phyloP scores from a whole-genome alignment of 2,797 vertebrate species.

The Aselliscus stoliczkanus region DNA sequence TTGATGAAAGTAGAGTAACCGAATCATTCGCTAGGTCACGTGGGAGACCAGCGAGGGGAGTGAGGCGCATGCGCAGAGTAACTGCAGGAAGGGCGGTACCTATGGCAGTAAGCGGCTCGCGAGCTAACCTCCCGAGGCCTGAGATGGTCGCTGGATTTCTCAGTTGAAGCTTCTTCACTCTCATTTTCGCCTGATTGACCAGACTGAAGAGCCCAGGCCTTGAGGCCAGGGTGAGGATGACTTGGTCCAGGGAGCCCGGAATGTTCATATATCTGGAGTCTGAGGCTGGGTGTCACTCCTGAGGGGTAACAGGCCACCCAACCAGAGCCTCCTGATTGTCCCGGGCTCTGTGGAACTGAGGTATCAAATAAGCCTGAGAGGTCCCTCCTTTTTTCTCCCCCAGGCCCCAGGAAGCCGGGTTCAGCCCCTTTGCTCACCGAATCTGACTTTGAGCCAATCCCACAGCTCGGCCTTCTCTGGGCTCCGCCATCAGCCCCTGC shows the following conservation, averaged over 20 bases:
- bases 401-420: background rate
- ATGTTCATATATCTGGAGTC: background rate
- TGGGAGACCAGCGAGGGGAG: accelerated
- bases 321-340: background rate
- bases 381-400: background rate
- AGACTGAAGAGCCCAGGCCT: background rate
- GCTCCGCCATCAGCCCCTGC: background rate
- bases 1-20: accelerated
- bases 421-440: background rate
- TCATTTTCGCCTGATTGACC: background rate
- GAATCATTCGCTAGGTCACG: accelerated
- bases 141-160: background rate
- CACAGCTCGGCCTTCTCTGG: accelerated
- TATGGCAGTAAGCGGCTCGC: accelerated
- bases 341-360: background rate
- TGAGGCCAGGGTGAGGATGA: background rate
- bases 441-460: no score
- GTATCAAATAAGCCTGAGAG: background rate
- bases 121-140: accelerated
- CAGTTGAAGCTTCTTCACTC: background rate
- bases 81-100: accelerated
- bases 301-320: background rate
- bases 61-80: background rate
- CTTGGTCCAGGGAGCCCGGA: background rate
- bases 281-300: background rate